Evolutionary conservation across 1,140 invertebrate species (phyloP), one percentile per base, ranked within the genome.

Genomic region (Brachionus manjavacas): DNA sequence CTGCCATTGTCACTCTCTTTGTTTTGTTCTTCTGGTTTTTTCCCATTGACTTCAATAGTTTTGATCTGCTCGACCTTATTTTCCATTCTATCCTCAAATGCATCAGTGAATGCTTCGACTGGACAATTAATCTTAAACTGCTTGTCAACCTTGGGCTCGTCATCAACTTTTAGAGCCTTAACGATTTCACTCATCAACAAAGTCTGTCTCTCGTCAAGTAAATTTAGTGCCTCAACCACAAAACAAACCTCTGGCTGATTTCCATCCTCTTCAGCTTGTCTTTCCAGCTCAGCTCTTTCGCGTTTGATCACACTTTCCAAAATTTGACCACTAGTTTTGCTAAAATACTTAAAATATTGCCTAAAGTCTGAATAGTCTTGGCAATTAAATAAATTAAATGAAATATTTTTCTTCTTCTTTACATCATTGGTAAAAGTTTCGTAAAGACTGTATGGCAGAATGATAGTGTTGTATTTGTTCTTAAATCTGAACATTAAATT

Each of bases 221-320:
- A 91, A 28, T 91, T 86, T 20, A 95, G 89, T 41, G 95, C 95
- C 89, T 95, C 92, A 87, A 96, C 92, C 85, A 96, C 93, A 87
- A 95, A 97, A 86, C 93, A 92, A 86, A 92, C 91, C 90, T 96
- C 95, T 2, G 94, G 93, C 85, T 92, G 93, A 85, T 94, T 92
- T 84, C 88, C 88, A 31, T 93, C 92, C 84, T 93, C 92, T 20
- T 90, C 89, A 78, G 89, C 85, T 87, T 93, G 92, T 12, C 88
- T 84, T 85, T 91, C 86, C 46, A 97, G 90, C 87, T 95, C 93
- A 4, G 85, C 86, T 52, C 91, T 91, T 89, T 97, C 95, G 74
- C 92, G 90, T 70, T 92, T 90, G 83, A 96, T 92, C 43, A 97
- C 93, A 20, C 90, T 85, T 52, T 92, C 87, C 16, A 94, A 91